Evolutionary conservation across 2,113 vertebrate genomes (phyloP), one percentile per base, ranked within the genome.

Genomic region (Lepus europaeus): DNA sequence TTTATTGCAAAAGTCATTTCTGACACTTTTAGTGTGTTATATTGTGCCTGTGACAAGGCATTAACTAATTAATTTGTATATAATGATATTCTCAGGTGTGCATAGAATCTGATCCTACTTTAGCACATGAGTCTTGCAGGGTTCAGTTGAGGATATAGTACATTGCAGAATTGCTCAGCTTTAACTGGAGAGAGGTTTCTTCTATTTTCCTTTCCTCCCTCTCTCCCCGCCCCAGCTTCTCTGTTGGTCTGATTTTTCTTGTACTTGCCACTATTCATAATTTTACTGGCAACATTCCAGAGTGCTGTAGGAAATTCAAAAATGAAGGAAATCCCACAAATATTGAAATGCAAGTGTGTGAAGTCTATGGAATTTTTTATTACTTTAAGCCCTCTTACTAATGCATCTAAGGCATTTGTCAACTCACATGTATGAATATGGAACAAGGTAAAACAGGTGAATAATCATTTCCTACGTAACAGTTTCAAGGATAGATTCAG

Each of bases 331-430:
- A 95, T 95, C 66, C 3, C 22, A 25, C 2, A 91, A 94, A 85
- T 8, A 70, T 9, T 70, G 59, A 96, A 95, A 95, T 14, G 63
- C 16, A 74, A 87, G 90, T 93, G 39, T 96, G 49, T 94, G 59
- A 81, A 90, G 31, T 90, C 70, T n/a, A 25, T 70, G 81, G 8
- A 45, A 80, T 94, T 96, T 61, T 3, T 69, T 86, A 9, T 91
- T 51, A 87, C 33, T 84, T 77, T 86, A 72, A 89, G n/a, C 17
- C 69, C 61, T 70, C 19, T 53, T 90, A 36, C 66, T 84, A 84
- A 20, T 72, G 25, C 77, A 90, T 87, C 31, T 49, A 64, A 14
- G 88, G 9, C 0, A 4, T 86, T 91, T 95, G 33, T 90, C 31
- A 94, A 12, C 22, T 66, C n/a, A 64, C 4, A 4, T 16, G 25